Evolutionary conservation across 2,888 invertebrate species (phyloP).

Genomic region (Microplitis manilae): DNA sequence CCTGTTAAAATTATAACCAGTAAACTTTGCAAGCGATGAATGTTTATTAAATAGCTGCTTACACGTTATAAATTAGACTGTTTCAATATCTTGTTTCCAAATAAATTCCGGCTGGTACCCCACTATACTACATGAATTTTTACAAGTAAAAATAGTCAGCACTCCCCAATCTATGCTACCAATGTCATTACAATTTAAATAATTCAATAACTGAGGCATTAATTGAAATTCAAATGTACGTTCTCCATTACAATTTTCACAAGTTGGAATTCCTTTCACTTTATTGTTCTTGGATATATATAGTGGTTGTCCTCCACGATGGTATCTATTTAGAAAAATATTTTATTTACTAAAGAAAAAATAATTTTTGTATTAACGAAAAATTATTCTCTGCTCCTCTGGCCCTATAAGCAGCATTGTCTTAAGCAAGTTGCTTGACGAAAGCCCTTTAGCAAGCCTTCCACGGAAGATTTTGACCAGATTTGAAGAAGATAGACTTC

Average conservation of each 20-base stretch:
- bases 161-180: slow-evolving; percentile 91
- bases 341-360: background rate
- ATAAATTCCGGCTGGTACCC: slow-evolving; percentile 85
- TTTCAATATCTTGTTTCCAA: slow-evolving; percentile 86
- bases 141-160: slow-evolving; percentile 88
- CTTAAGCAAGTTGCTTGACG: too few species aligned
- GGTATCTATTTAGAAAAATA: slow-evolving; percentile 75
- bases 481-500: too few species aligned
- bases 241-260: slow-evolving; percentile 81
- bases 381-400: too few species aligned
- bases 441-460: too few species aligned
- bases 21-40: too few species aligned
- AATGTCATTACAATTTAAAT: slow-evolving; percentile 77
- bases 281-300: slow-evolving; percentile 81
- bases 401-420: too few species aligned
- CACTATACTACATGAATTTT: slow-evolving; percentile 79
- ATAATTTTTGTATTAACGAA: too few species aligned
- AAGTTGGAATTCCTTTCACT: slow-evolving; percentile 78
- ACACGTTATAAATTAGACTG: background rate
- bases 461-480: too few species aligned
- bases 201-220: slow-evolving; percentile 72
- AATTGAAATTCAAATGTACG: slow-evolving; percentile 92
- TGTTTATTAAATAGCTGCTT: too few species aligned
- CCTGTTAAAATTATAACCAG: too few species aligned
- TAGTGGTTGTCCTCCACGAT: slow-evolving; percentile 84